phyloP scores from a whole-genome alignment of 2,797 vertebrate genomes.

The Sebastes miniatus region DNA sequence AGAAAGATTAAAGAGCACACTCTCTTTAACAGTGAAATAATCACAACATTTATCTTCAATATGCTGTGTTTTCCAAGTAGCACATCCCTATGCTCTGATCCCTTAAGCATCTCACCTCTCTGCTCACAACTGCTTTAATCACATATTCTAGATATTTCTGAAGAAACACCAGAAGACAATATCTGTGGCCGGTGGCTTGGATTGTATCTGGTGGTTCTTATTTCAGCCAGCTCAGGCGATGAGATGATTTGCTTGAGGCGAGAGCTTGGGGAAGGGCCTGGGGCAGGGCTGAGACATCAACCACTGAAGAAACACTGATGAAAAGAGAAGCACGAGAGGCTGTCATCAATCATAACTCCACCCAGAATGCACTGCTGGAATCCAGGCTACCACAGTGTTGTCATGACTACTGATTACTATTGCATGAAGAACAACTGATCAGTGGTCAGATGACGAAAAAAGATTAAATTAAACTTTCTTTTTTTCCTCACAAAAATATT shows the following conservation, averaged over 20 bases:
- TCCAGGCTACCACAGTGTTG: slow-evolving; percentile 18
- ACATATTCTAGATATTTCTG: slow-evolving; percentile 8
- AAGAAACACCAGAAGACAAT: slow-evolving; percentile 31
- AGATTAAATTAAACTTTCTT: background rate
- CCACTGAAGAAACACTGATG: slow-evolving; percentile 42
- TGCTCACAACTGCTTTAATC: background rate
- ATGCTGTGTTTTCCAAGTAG: background rate
- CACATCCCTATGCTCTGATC: background rate
- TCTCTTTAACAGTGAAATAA: background rate
- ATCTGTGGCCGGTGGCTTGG: slow-evolving; percentile 41
- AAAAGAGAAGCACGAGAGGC: slow-evolving; percentile 15
- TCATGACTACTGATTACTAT: slow-evolving; percentile 38
- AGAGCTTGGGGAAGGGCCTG: slow-evolving; percentile 61
- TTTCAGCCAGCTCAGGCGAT: slow-evolving; percentile 20
- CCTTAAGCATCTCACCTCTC: background rate
- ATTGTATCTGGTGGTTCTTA: slow-evolving; percentile 41
- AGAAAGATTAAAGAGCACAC: slow-evolving; percentile 6
- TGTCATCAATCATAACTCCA: slow-evolving; percentile 46
- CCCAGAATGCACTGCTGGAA: slow-evolving; percentile 16
- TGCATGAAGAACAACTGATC: background rate
- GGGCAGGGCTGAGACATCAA: slow-evolving; percentile 63
- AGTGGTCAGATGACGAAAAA: background rate
- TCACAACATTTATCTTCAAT: background rate
- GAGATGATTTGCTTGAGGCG: slow-evolving; percentile 67
- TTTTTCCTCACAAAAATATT: background rate